Evolutionary conservation across 2,888 invertebrate species (phyloP), one percentile per base, ranked within the genome.

Genomic region (Baccha elongata): DNA sequence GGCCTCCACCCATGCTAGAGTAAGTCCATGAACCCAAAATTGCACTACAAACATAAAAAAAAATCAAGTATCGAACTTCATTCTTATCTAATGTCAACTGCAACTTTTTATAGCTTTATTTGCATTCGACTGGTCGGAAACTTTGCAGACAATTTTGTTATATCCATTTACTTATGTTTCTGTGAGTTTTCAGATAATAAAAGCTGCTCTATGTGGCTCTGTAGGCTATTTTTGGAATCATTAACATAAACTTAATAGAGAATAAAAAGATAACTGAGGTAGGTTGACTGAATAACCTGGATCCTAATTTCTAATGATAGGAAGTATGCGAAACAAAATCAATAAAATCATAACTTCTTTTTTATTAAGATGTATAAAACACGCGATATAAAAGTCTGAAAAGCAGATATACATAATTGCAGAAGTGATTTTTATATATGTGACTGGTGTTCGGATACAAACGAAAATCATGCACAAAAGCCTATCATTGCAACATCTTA

Each of bases 1-100:
- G 50, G 37, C 42, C 55, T 58, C 44, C 44, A 29, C n/a, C 29
- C 19, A 60, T 29, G 8, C 26, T 44, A n/a, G 13, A n/a, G 29
- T 11, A 26, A 15, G 23, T 15, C 3, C 13, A 35, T 35, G n/a
- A 37, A 21, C 19, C 35, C 4, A 35, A 58, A 58, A 58, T 44
- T 44, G n/a, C 60, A 60, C 3, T 60, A 17, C 42, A 60, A 60
- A 60, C 3, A 3, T 15, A 60, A 29, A 19, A 19, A 60, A 60
- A 19, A 2, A 15, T 11, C 23, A 10, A 13, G 15, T 23, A 40
- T 40, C 58, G 10, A 58, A 60, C 17, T 19, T 29, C 15, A 23
- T n/a, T 15, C 42, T 29, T 60, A 15, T 42, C 42, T 26, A 60
- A 37, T 42, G 3, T 26, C 11, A 44, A 44, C 60, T 32, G 29